Evolutionary conservation across 1,140 invertebrate species (phyloP).

Genomic region (Drosophila orena): DNA sequence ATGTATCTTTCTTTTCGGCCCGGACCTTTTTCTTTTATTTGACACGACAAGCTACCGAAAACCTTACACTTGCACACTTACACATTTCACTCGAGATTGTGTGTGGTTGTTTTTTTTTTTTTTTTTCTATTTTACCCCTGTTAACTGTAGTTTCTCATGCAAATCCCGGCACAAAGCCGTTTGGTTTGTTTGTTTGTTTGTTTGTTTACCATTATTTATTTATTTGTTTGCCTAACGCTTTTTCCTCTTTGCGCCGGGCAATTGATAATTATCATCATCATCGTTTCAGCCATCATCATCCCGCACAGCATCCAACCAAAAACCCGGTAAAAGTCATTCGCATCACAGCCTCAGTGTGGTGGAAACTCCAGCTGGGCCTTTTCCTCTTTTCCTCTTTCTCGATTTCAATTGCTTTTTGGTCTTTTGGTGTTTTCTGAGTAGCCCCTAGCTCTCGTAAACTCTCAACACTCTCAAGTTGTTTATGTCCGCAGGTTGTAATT

Average conservation of each 20-base stretch:
- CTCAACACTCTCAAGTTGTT: slow-evolving; percentile 56
- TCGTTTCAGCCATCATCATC: slow-evolving; percentile 6
- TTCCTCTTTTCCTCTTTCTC: slow-evolving; percentile 31
- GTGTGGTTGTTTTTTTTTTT: neutral
- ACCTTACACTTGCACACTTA: slow-evolving; percentile 57
- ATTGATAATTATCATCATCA: slow-evolving; percentile 64
- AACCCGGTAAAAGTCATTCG: slow-evolving; percentile 11
- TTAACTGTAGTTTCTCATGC: slow-evolving; percentile 76
- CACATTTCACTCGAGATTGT: slow-evolving; percentile 64
- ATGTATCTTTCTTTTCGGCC: slow-evolving; percentile 38
- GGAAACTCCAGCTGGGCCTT: slow-evolving; percentile 45
- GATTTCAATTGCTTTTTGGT: slow-evolving; percentile 9
- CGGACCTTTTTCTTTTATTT: slow-evolving; percentile 38
- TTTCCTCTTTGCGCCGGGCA: slow-evolving; percentile 64
- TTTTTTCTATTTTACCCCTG: slow-evolving; percentile 17
- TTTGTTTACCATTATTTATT: slow-evolving; percentile 52
- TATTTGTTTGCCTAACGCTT: slow-evolving; percentile 61
- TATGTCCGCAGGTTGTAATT: slow-evolving; percentile 70
- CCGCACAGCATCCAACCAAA: slow-evolving; percentile 28
- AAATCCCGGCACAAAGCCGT: slow-evolving; percentile 62
- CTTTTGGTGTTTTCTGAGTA: slow-evolving; percentile 29
- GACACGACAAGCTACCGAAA: slow-evolving; percentile 70
- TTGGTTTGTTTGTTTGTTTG: slow-evolving; percentile 49
- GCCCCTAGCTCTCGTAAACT: slow-evolving; percentile 32
- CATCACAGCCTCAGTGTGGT: slow-evolving; percentile 17